Evolutionary conservation across 2,113 vertebrate species (phyloP).

Genomic region (Odobenus rosmarus): DNA sequence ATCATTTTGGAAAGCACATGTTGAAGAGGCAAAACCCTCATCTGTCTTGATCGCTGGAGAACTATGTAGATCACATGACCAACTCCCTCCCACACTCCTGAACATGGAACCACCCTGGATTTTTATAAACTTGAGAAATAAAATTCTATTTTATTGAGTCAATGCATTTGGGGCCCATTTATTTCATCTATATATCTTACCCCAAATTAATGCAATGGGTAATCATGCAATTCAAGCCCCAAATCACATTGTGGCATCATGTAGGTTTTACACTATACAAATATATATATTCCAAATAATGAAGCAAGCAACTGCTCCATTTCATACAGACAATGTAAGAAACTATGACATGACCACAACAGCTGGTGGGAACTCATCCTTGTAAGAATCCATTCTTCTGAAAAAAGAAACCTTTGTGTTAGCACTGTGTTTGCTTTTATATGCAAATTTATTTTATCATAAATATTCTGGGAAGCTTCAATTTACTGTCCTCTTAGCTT

Average conservation of each 20-base stretch:
- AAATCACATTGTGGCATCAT: background rate
- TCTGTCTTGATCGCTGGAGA: background rate
- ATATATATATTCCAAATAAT: background rate
- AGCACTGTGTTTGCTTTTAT: background rate
- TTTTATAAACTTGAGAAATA: background rate
- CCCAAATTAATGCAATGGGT: background rate
- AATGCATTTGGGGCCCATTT: background rate
- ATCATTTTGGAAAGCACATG: background rate
- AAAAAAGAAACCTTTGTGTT: background rate
- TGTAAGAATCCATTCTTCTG: background rate
- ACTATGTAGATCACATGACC: background rate
- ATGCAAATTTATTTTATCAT: background rate
- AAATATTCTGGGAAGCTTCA: background rate
- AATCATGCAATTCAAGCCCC: background rate
- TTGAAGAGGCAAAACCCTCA: background rate
- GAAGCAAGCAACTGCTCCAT: background rate
- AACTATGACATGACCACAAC: fast-evolving
- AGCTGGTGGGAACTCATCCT: background rate
- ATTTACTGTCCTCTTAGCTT: background rate
- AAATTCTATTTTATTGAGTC: background rate
- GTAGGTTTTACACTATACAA: background rate
- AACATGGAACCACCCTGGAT: fast-evolving
- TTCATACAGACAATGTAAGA: background rate
- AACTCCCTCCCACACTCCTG: background rate
- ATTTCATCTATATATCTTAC: background rate